Evolutionary conservation across 2,888 invertebrate genomes (phyloP), one percentile per base, ranked within the genome.

Genomic region (Cheilosia variabilis): DNA sequence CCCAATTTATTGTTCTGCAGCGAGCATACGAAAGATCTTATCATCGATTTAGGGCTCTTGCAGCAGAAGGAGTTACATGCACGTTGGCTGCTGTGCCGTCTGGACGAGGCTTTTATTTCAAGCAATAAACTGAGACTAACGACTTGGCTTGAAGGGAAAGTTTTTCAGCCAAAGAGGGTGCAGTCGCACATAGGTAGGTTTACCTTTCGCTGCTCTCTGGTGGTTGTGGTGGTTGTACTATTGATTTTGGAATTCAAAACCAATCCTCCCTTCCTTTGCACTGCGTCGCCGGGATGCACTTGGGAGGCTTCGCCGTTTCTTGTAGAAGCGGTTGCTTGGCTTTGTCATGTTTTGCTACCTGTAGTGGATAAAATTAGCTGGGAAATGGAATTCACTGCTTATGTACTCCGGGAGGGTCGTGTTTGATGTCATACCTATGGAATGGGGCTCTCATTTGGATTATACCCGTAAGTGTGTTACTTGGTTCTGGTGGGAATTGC

Each of bases 91-190:
- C 34, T 60, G 6, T 19, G 37, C 15, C 0, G 27, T 41, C 31
- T 10, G 37, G 66, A 75, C 80, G 75, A 76, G 65, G 69, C 53
- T 65, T 75, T 80, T 75, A 55, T 75, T 47, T 71, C 75, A 52
- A 84, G 71, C 55, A 76, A 84, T 76, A 80, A 71, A 80, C 60
- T 41, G 34, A 69, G 15, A 84, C 84, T 84, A 84, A 75, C 53
- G 58, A 76, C 53, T 75, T 65, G 69, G 19, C n/a, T 27, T 43
- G 43, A 53, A 24, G 22, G 22, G 4, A 66, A 13, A 47, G 22
- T 17, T 37, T 58, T 24, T 2, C 43, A 43, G 13, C 24, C 37
- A 41, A 17, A 4, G 34, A 13, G 27, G 47, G 37, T 19, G 24
- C 3, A 31, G 37, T 37, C n/a, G 50, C 27, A 52, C 15, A 53